phyloP scores from a whole-genome alignment of 2,888 invertebrate species.

The Hypsopygia costalis region DNA sequence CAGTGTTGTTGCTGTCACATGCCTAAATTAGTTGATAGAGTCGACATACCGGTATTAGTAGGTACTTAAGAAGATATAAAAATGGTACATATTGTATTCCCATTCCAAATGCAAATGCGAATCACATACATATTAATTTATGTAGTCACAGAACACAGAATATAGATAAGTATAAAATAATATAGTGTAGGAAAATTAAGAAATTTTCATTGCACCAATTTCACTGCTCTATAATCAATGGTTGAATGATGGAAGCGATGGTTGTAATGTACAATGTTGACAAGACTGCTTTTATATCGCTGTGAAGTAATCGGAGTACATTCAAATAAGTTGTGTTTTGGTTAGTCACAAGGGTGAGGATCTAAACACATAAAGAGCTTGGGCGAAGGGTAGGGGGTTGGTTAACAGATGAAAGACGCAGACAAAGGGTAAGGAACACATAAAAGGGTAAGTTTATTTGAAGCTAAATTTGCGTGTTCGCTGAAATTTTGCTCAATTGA shows the following conservation, averaged over 20 bases:
- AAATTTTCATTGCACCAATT: constrained; percentile 70
- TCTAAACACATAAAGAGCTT: constrained; percentile 79
- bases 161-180: not conserved
- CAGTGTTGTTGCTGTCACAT: constrained; percentile 6
- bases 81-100: constrained; percentile 2
- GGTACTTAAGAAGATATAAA: not conserved
- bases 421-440: constrained; percentile 87
- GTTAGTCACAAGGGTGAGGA: constrained; percentile 77
- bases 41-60: constrained; percentile 1
- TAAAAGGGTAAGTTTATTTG: constrained; percentile 81
- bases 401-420: constrained; percentile 90
- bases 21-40: constrained; percentile 1
- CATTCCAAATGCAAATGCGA: constrained; percentile 7
- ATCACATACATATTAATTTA: not conserved
- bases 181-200: constrained; percentile 12
- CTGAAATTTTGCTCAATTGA: constrained; percentile 75
- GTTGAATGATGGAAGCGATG: constrained; percentile 71
- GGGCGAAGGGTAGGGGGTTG: constrained; percentile 77
- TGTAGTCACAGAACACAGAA: not conserved
- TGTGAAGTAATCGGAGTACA: constrained; percentile 69
- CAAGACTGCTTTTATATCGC: constrained; percentile 59
- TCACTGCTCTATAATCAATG: constrained; percentile 52
- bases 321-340: constrained; percentile 73
- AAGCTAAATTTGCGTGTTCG: constrained; percentile 80
- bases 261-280: constrained; percentile 74